phyloP scores from a whole-genome alignment of 2,113 vertebrate species.

The Rhabdomys dilectus region DNA sequence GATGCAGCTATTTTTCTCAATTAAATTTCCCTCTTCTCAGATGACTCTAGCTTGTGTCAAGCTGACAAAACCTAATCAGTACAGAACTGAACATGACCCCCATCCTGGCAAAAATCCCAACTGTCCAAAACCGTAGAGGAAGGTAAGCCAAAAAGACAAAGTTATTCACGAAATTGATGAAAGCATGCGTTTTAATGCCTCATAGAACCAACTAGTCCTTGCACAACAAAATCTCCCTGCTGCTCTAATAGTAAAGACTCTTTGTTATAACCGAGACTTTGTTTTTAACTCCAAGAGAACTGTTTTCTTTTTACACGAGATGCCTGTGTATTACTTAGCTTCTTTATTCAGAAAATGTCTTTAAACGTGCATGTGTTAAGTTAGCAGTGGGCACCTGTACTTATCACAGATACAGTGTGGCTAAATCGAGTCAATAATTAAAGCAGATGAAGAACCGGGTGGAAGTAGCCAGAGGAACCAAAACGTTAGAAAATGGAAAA shows the following conservation, averaged over 20 bases:
- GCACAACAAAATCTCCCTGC: not conserved
- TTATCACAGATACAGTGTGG: not conserved
- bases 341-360: not conserved
- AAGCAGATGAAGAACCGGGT: not conserved
- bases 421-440: not conserved
- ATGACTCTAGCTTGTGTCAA: not conserved
- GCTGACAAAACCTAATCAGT: not conserved
- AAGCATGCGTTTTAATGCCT: not conserved
- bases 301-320: not conserved
- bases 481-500: not conserved
- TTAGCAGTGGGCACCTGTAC: not conserved
- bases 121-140: not conserved
- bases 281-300: not conserved
- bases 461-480: not conserved
- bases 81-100: not conserved
- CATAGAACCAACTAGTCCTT: not conserved
- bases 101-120: not conserved
- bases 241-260: not conserved
- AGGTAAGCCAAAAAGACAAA: constrained; percentile 19
- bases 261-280: not conserved
- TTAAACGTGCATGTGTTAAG: not conserved
- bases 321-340: not conserved
- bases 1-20: not conserved
- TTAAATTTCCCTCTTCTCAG: not conserved
- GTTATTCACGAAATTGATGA: not conserved